phyloP scores from a whole-genome alignment of 1,140 invertebrate genomes.

The Sycophaga agraensis region DNA sequence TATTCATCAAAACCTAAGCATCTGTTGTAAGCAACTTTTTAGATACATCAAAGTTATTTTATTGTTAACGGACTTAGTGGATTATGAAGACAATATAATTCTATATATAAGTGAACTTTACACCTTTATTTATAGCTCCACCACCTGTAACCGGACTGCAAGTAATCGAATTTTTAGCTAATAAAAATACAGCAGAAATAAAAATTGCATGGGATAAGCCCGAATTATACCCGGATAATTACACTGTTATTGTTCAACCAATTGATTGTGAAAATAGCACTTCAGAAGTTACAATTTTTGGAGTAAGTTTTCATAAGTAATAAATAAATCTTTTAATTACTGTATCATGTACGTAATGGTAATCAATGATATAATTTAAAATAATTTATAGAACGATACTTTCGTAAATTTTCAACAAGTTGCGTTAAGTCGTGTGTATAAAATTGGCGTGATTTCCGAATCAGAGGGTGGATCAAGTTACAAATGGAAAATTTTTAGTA shows the following conservation, averaged over 20 bases:
- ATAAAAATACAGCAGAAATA: constrained; percentile 37
- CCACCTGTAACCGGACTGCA: constrained; percentile 35
- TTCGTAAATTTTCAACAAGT: constrained; percentile 27
- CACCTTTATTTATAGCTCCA: constrained; percentile 39
- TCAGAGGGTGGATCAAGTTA: constrained; percentile 39
- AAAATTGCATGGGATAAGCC: constrained; percentile 48
- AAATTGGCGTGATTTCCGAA: constrained; percentile 42
- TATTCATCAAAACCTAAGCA: constrained; percentile 39
- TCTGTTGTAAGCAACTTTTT: constrained; percentile 44
- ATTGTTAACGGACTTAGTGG: neutral
- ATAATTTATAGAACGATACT: constrained; percentile 41
- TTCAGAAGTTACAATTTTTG: constrained; percentile 29
- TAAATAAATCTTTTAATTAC: no score
- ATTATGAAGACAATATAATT: no score
- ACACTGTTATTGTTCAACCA: constrained; percentile 33
- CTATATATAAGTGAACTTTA: no score
- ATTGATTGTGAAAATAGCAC: neutral
- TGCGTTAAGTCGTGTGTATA: constrained; percentile 32
- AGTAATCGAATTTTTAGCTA: neutral
- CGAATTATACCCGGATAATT: constrained; percentile 47
- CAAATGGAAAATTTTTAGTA: neutral
- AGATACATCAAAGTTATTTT: neutral
- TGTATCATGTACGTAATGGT: no score
- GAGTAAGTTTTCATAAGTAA: constrained; percentile 41
- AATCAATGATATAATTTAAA: no score